phyloP scores from a whole-genome alignment of 1,140 invertebrate genomes.

The Aphidius ervi region DNA sequence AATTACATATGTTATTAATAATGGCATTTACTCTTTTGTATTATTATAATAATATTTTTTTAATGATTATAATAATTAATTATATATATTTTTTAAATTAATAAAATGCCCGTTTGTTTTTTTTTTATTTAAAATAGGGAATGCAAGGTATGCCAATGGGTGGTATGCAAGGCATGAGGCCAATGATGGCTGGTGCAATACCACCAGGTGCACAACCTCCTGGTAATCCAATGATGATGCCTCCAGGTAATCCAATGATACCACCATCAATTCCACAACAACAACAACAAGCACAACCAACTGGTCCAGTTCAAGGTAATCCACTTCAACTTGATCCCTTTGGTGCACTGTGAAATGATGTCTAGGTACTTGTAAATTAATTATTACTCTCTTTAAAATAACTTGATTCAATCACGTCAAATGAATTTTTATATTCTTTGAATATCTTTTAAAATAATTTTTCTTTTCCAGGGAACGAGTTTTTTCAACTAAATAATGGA shows the following conservation, averaged over 20 bases:
- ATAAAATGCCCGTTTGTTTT: constrained; percentile 24
- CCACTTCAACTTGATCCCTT: constrained; percentile 53
- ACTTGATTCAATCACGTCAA: not conserved
- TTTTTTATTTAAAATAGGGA: constrained; percentile 37
- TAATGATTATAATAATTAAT: not conserved
- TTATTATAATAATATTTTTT: no score
- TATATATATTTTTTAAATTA: constrained; percentile 23
- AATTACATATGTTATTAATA: no score
- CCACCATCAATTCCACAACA: constrained; percentile 37
- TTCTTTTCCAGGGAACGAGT: not conserved
- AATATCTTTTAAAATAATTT: not conserved
- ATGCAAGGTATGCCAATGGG: constrained; percentile 48
- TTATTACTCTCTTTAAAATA: constrained; percentile 15
- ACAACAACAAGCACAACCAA: constrained; percentile 35
- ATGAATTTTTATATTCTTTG: constrained; percentile 1
- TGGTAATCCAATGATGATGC: constrained; percentile 42
- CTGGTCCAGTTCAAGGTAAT: constrained; percentile 42
- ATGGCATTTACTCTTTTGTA: no score
- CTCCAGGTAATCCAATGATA: constrained; percentile 40
- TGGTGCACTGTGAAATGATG: constrained; percentile 51
- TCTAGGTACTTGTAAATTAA: constrained; percentile 35
- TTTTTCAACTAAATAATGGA: constrained; percentile 22
- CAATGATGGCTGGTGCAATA: constrained; percentile 43
- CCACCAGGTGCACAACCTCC: constrained; percentile 33
- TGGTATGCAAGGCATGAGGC: constrained; percentile 43